A percentile compares a stretch with the other conserved stretches of the same genome.
These are phyloP conservation scores for Heloderma charlesbogerti DNA, from an alignment of 2,113 vertebrate genomes.

Conservation along the genomic window DNA sequence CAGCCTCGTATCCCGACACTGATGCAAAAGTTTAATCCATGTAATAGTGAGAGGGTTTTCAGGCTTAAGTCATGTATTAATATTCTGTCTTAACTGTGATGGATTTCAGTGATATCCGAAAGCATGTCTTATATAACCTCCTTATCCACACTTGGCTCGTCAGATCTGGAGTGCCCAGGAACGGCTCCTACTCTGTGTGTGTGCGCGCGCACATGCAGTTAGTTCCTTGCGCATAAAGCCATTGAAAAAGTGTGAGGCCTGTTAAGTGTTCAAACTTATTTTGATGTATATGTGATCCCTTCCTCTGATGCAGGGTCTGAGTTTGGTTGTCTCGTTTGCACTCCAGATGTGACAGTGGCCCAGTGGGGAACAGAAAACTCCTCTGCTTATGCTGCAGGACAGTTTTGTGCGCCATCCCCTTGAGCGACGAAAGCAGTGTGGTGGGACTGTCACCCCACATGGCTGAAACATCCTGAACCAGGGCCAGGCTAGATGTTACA, in stretches of 20 bases:
- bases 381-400: background rate
- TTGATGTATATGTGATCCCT: slow-evolving; percentile 36
- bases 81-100: slow-evolving; percentile 72
- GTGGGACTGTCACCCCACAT: too few relatives aligned
- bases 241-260: slow-evolving; percentile 5
- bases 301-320: slow-evolving; percentile 47
- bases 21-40: slow-evolving; percentile 65
- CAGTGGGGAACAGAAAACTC: background rate
- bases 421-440: too few relatives aligned
- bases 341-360: slow-evolving; percentile 20
- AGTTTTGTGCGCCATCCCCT: background rate
- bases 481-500: background rate
- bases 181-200: slow-evolving; percentile 41
- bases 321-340: slow-evolving; percentile 27
- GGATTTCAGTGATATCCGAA: slow-evolving; percentile 61
- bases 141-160: slow-evolving; percentile 63
- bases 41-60: slow-evolving; percentile 66
- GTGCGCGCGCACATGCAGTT: slow-evolving; percentile 49
- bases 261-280: slow-evolving; percentile 48
- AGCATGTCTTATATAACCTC: slow-evolving; percentile 68
- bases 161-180: slow-evolving; percentile 51
- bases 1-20: slow-evolving; percentile 24
- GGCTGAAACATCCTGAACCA: too few relatives aligned
- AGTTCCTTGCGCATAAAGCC: slow-evolving; percentile 44
- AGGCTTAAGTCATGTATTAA: slow-evolving; percentile 69